Percentiles rank a stretch among this genome's conserved stretches.
phyloP scores from a whole-genome alignment of 1,140 invertebrate species.

The Drosophila mojavensis region DNA sequence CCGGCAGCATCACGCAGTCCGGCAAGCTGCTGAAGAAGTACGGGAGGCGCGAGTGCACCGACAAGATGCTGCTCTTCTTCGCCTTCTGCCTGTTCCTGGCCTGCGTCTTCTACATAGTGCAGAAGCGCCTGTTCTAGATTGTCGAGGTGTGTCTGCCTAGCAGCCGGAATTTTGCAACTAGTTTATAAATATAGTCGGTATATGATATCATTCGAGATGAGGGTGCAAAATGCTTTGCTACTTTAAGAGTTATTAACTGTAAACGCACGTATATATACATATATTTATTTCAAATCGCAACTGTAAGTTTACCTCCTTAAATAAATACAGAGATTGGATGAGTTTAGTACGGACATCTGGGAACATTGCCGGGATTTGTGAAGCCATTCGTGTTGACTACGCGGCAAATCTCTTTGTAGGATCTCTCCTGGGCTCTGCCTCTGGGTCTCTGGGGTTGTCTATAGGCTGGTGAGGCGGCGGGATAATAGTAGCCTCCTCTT shows the following conservation, averaged over 20 bases:
- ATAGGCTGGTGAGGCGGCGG: constrained; percentile 5
- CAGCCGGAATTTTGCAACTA: constrained; percentile 25
- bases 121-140: constrained; percentile 92
- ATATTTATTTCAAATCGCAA: constrained; percentile 54
- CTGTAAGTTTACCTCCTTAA: constrained; percentile 11
- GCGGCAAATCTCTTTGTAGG: constrained; percentile 74
- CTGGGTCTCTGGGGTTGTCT: constrained; percentile 14
- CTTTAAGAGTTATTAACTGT: constrained; percentile 28
- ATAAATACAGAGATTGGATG: background rate
- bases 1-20: constrained; percentile 93
- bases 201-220: constrained; percentile 1
- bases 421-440: constrained; percentile 28
- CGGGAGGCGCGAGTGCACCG: constrained; percentile 95
- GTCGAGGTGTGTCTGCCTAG: background rate
- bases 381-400: constrained; percentile 73
- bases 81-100: constrained; percentile 96
- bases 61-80: constrained; percentile 95
- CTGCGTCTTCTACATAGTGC: constrained; percentile 95
- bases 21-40: constrained; percentile 97
- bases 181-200: constrained; percentile 27
- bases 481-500: constrained; percentile 22
- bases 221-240: constrained; percentile 39
- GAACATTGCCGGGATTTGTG: constrained; percentile 62
- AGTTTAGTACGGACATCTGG: constrained; percentile 60
- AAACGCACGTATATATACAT: constrained; percentile 21